A percentile compares a stretch with the other conserved stretches of the same genome.
Evolutionary conservation across 2,888 invertebrate species (phyloP).

Genomic region (Junonia oenone): DNA sequence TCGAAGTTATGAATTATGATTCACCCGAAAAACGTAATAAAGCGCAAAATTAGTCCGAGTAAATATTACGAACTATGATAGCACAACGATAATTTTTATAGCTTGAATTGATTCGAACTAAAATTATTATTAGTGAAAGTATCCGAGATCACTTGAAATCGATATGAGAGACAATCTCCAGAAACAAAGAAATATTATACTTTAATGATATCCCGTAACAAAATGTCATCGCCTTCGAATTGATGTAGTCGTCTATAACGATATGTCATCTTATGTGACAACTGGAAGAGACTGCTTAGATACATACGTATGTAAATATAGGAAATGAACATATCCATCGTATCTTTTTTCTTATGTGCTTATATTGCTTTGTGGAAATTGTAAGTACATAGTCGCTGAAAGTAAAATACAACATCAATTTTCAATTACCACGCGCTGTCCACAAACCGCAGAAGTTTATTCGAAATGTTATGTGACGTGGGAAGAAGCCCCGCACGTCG

Average conservation of each 20-base stretch:
- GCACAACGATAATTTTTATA: not conserved
- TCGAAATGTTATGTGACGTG: constrained; percentile 12
- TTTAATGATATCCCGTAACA: constrained; percentile 15
- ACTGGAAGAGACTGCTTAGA: too few species aligned
- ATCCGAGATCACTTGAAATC: constrained; percentile 8
- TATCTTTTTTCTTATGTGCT: too few species aligned
- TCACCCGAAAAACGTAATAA: constrained; percentile 64
- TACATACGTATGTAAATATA: too few species aligned
- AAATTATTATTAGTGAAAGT: constrained; percentile 35
- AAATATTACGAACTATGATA: constrained; percentile 4
- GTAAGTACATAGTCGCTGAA: not conserved
- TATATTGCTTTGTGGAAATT: too few species aligned
- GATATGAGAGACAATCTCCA: constrained; percentile 19
- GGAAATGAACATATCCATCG: too few species aligned
- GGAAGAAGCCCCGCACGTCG: constrained; percentile 21
- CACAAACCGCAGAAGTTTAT: constrained; percentile 19
- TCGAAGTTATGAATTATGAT: constrained; percentile 56
- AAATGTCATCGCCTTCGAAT: constrained; percentile 10
- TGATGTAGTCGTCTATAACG: constrained; percentile 15
- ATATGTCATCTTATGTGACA: constrained; percentile 7
- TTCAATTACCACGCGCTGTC: constrained; percentile 19
- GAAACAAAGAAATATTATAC: constrained; percentile 24
- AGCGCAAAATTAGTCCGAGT: constrained; percentile 56
- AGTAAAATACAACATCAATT: constrained; percentile 17
- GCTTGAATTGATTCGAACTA: not conserved